Base-by-base conservation (phyloP, 2,797 vertebrate genomes). In the Muraenolepis orangiensis region DNA sequence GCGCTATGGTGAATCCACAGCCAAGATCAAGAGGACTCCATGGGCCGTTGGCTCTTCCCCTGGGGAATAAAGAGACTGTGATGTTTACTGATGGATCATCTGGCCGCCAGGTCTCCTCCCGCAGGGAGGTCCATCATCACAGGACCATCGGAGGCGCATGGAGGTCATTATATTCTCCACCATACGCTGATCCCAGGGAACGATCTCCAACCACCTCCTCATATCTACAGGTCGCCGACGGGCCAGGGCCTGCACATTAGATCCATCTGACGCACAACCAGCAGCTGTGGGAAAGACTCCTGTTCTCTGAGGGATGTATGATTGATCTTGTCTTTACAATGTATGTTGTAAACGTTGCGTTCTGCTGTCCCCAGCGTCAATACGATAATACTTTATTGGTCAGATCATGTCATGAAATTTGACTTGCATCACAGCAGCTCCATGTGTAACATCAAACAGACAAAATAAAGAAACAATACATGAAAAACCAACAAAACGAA, bases 261-360 rank as follows among this genome's bases (percentile, higher is more conserved):
- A 74, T 42, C 71, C 64, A 69, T 76, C 70, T 70, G 28, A 71
- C 68, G 32, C 3, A 36, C 31, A 11, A 31, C 23, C n/a, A 29
- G 18, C 1, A 26, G 57, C 31, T 36, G 29, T 61, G 67, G 68
- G 26, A 38, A 46, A 32, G 61, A 13, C 26, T 29, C 13, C n/a
- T 26, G 0, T 66, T 66, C 23, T 66, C 7, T 28, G 61, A 51
- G 18, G 46, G 18, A 20, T 51, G 46, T 6, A 20, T 51, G 32
- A 4, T 3, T 8, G 32, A 8, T 20, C 46, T 20, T 51, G 46
- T 51, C 46, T 20, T 51, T 20, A 51, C 46, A 51, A n/a, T 20
- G 18, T 4, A 51, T 20, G 46, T 51, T 18, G 32, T 34, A 20
- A 51, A 51, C 46, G 20, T 5, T 20, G 16, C 46, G 46, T 51